Conservation (phyloP, 2,797 vertebrate species). For the Parauchenoglanis ngamensis region DNA sequence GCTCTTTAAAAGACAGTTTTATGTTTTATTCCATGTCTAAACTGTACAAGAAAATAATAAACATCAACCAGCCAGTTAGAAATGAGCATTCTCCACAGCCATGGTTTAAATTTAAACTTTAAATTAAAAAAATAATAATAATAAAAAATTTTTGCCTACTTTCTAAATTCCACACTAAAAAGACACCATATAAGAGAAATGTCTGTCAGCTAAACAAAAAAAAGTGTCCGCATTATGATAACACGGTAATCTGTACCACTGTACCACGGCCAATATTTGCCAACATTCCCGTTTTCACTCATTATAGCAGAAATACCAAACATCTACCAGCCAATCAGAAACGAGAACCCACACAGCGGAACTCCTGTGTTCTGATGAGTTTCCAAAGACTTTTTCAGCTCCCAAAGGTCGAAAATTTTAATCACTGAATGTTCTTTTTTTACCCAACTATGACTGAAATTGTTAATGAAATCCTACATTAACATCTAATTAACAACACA, state of each 20-base stretch:
- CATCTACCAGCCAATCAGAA: not conserved
- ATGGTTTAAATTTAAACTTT: not conserved
- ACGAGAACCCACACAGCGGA: rapidly evolving
- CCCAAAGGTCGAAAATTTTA: not conserved
- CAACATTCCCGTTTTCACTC: not conserved
- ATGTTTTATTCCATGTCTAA: not conserved
- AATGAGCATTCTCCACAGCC: not conserved
- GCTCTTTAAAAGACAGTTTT: not conserved
- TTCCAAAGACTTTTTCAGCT: not conserved
- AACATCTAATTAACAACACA: not conserved
- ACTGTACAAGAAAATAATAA: not conserved
- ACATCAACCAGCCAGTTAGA: not conserved
- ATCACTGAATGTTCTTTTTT: not conserved
- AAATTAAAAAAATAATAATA: too few relatives aligned
- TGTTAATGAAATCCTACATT: not conserved
- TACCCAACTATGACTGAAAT: not conserved
- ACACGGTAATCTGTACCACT: not conserved
- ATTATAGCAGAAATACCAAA: not conserved
- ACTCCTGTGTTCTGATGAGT: not conserved
- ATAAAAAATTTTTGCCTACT: not conserved
- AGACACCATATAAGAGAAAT: not conserved
- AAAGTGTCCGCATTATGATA: not conserved
- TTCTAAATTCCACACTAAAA: not conserved
- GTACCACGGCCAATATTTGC: too few relatives aligned
- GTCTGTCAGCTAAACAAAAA: not conserved